Conservation (phyloP, 2,797 vertebrate species). For the Carcharodon carcharias region DNA sequence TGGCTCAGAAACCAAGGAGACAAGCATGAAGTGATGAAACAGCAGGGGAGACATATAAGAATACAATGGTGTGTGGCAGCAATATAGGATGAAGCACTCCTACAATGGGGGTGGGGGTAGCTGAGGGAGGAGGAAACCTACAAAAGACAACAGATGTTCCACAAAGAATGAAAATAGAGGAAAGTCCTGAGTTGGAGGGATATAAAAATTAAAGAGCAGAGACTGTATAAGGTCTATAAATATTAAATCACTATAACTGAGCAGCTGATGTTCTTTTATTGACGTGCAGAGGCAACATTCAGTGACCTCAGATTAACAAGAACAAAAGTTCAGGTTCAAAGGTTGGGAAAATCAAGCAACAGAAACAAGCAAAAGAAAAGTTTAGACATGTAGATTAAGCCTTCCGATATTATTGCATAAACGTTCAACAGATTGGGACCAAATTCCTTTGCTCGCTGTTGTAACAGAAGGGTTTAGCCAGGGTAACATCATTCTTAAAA, state of each 20-base stretch:
- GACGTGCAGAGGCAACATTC: neutral
- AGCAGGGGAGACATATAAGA: neutral
- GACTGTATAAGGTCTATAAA: neutral
- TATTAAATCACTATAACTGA: neutral
- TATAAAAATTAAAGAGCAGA: neutral
- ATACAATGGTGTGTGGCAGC: neutral
- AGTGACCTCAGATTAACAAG: neutral
- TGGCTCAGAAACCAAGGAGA: neutral
- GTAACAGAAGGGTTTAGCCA: neutral
- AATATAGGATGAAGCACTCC: neutral
- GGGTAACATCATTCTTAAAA: neutral
- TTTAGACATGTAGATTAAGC: neutral
- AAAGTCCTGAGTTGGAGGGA: neutral
- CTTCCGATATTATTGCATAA: neutral
- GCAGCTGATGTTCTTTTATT: slow-evolving; percentile 12
- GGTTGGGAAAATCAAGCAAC: neutral
- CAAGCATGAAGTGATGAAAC: neutral
- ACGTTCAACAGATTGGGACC: neutral
- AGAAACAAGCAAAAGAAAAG: neutral
- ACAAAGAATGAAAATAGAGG: neutral
- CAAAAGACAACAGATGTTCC: slow-evolving; percentile 19
- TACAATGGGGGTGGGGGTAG: neutral
- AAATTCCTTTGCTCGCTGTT: neutral
- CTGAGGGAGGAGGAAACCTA: neutral
- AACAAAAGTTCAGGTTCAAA: neutral